Evolutionary conservation across 92 coral and sea anemone species (phyloP).

Genomic region (Parazoanthus atlanticus): DNA sequence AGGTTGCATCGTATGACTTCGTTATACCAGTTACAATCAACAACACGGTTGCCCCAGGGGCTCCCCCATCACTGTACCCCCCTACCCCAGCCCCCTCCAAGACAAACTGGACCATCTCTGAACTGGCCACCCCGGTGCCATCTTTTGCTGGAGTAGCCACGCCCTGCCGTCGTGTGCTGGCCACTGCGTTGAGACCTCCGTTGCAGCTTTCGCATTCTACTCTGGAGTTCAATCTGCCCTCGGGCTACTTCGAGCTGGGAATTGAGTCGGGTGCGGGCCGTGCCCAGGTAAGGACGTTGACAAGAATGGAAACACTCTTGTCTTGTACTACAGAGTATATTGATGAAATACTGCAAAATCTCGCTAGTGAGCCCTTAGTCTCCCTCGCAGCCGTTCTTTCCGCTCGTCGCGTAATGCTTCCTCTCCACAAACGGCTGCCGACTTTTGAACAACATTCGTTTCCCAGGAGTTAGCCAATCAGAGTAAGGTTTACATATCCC

Average conservation of each 20-base stretch:
- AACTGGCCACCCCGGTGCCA: conserved; percentile 92
- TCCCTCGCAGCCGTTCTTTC: no score
- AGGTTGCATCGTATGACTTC: conserved; percentile 98
- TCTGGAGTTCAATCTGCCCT: conserved; percentile 86
- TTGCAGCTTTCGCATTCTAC: conserved; percentile 85
- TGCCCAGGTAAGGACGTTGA: conserved; percentile 71
- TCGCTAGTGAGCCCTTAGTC: no score
- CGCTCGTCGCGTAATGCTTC: no score
- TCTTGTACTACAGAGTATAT: no score
- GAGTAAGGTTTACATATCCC: no score
- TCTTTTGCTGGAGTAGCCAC: conserved; percentile 74
- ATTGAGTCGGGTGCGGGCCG: conserved; percentile 98
- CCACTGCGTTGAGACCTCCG: conserved; percentile 94
- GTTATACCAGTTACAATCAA: conserved; percentile 97
- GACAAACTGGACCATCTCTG: conserved; percentile 99
- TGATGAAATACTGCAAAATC: no score
- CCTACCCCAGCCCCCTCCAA: conserved; percentile 97
- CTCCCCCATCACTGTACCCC: conserved; percentile 89
- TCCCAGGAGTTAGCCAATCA: no score
- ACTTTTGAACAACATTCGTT: no score
- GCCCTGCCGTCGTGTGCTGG: conserved; percentile 94
- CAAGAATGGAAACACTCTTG: no score
- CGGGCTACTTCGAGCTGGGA: conserved; percentile 95
- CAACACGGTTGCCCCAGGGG: conserved; percentile 90
- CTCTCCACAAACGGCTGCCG: no score